A percentile compares a stretch with the other conserved stretches of the same genome.
Conservation (phyloP, 1,140 invertebrate species). For the Colletes latitarsis region DNA sequence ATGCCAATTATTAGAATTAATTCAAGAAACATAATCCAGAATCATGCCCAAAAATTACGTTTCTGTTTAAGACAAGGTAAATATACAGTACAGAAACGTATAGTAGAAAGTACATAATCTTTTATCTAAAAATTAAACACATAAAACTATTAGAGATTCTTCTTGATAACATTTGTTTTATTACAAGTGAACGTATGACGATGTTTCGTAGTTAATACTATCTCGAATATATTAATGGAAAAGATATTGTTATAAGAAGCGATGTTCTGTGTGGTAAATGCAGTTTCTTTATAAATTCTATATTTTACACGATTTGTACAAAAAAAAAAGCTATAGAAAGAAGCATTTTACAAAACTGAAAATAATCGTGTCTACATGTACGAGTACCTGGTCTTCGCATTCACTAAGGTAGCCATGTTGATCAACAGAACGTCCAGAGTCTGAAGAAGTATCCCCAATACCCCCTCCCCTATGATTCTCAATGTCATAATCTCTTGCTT, state of each 20-base stretch:
- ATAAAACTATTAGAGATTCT: too few species aligned
- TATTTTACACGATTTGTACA: slow-evolving; percentile 10
- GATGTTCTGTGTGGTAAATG: background rate
- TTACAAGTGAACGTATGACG: background rate
- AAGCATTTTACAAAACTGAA: slow-evolving; percentile 35
- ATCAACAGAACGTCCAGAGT: slow-evolving; percentile 75
- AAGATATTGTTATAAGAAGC: background rate
- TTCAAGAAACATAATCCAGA: background rate
- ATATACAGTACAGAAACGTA: background rate
- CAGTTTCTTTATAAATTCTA: background rate
- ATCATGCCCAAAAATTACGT: background rate
- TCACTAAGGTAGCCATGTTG: slow-evolving; percentile 74
- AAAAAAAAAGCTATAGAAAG: background rate
- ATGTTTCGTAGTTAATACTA: slow-evolving; percentile 10
- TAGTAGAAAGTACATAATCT: background rate
- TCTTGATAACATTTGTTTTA: background rate
- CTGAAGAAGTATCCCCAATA: slow-evolving; percentile 74
- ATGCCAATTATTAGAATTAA: background rate
- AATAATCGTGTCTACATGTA: slow-evolving; percentile 49
- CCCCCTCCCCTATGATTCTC: slow-evolving; percentile 74
- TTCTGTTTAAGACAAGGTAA: too few species aligned
- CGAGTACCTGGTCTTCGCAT: slow-evolving; percentile 78
- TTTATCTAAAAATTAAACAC: background rate
- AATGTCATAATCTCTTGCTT: slow-evolving; percentile 76
- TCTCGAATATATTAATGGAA: background rate